These are phyloP conservation scores for Hybognathus amarus DNA, from an alignment of 2,797 vertebrate species.

Conservation along the genomic window DNA sequence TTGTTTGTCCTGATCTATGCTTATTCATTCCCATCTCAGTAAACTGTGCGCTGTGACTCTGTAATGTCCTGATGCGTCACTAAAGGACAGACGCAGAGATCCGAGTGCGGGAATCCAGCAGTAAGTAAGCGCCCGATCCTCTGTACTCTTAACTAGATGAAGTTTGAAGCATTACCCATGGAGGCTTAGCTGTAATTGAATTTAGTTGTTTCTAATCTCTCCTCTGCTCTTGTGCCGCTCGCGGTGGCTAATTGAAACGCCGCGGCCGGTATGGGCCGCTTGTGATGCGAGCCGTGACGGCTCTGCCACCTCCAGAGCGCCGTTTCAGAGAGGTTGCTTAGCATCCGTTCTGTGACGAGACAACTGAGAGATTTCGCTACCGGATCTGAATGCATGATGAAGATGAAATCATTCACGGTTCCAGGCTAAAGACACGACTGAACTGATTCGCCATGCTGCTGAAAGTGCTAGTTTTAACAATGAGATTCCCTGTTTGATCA, in stretches of 20 bases:
- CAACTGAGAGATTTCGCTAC: constrained; percentile 28
- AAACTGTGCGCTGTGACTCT: neutral
- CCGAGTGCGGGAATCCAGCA: constrained; percentile 23
- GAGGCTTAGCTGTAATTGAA: constrained; percentile 81
- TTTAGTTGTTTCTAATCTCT: constrained; percentile 84
- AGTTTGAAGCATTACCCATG: constrained; percentile 80
- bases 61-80: constrained; percentile 32
- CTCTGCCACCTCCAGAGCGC: constrained; percentile 40
- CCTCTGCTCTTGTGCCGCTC: constrained; percentile 60
- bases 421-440: constrained; percentile 2
- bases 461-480: constrained; percentile 14
- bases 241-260: constrained; percentile 54
- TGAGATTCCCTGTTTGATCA: constrained; percentile 1
- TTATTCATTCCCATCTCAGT: constrained; percentile 16
- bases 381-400: constrained; percentile 45
- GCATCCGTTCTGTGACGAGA: constrained; percentile 39
- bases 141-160: constrained; percentile 73
- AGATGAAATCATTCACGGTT: constrained; percentile 40
- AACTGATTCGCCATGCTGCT: neutral
- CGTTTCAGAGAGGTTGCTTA: constrained; percentile 39
- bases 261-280: constrained; percentile 21
- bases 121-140: constrained; percentile 35
- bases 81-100: neutral
- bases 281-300: constrained; percentile 41
- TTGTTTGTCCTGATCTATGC: constrained; percentile 27